phyloP scores from a whole-genome alignment of 2,113 vertebrate species.

The Dermatemys mawii region DNA sequence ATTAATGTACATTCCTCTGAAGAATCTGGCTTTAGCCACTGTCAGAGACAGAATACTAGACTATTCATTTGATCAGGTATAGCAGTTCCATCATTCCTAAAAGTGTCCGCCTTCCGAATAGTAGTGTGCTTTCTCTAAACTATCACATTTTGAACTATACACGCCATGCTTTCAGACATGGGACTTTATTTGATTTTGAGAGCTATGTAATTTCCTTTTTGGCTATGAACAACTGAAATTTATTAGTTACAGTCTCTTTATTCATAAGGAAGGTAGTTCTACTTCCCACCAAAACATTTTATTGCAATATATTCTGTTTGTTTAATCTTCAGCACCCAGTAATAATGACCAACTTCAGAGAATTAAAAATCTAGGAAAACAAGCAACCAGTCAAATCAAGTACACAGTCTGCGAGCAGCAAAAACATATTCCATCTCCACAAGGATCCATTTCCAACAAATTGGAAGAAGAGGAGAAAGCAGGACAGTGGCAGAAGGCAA shows the following conservation, averaged over 20 bases:
- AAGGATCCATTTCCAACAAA: accelerated
- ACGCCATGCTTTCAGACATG: not conserved
- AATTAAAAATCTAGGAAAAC: not conserved
- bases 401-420: not conserved
- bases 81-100: not conserved
- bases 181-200: not conserved
- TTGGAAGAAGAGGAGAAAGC: not conserved
- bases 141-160: not conserved
- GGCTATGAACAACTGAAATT: not conserved
- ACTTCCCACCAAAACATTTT: not conserved
- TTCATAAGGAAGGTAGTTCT: not conserved
- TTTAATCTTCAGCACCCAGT: not conserved
- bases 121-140: not conserved
- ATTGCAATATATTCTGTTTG: not conserved
- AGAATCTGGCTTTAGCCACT: not conserved
- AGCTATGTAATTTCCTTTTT: not conserved
- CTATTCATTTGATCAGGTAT: not conserved
- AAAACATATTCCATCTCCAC: not conserved
- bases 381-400: not conserved
- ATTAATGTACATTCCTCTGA: not conserved
- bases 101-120: not conserved
- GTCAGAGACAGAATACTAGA: not conserved
- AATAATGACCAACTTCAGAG: not conserved
- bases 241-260: not conserved
- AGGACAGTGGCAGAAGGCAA: not conserved